Evolutionary conservation across 1,140 invertebrate genomes (phyloP).

Genomic region (Subanguina moxae): DNA sequence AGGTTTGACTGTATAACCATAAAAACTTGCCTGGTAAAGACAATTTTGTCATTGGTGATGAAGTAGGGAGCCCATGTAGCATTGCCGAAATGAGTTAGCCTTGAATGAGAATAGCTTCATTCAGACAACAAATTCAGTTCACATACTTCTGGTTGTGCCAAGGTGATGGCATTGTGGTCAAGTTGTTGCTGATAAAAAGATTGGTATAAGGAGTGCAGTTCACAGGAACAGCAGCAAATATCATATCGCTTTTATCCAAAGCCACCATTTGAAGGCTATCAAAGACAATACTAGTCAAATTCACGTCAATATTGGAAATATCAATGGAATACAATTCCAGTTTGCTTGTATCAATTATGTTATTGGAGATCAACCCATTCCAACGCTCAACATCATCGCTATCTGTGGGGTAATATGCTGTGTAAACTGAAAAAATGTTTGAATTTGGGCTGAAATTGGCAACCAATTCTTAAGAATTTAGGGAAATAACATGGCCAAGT

Average conservation of each 20-base stretch:
- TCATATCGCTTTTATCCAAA: not conserved
- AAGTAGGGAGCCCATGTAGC: not conserved
- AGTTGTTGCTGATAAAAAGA: not conserved
- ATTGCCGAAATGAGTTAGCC: not conserved
- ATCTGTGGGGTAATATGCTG: not conserved
- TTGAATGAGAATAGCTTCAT: not conserved
- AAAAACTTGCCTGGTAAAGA: not conserved
- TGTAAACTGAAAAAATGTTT: not conserved
- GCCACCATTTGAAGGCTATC: not conserved
- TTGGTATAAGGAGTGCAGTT: not conserved
- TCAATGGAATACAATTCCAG: not conserved
- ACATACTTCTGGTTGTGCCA: not conserved
- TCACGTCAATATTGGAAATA: not conserved
- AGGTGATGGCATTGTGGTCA: not conserved
- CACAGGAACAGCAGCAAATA: not conserved
- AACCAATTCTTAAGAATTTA: too few relatives aligned
- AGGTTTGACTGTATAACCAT: too few relatives aligned
- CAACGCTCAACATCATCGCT: not conserved
- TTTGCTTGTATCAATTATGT: not conserved
- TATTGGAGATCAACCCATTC: not conserved
- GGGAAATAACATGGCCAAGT: too few relatives aligned
- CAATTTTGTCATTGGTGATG: not conserved
- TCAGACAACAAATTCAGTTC: too few relatives aligned
- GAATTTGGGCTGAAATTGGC: too few relatives aligned
- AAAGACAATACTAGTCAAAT: not conserved